Conservation (phyloP, 92 coral and sea anemone genomes). For the Galaxea fascicularis region DNA sequence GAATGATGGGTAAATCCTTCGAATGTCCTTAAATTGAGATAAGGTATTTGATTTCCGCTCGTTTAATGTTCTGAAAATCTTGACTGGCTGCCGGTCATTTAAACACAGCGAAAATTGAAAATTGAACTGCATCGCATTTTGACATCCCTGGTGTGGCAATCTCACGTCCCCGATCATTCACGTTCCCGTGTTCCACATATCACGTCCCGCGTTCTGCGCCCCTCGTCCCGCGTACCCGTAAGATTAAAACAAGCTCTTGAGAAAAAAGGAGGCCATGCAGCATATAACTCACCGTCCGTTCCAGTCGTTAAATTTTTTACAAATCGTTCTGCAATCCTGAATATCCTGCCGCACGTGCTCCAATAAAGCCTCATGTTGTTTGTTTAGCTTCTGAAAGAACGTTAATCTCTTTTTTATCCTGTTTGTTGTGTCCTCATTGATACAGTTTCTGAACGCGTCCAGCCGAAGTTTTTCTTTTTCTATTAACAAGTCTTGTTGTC, state of each 20-base stretch:
- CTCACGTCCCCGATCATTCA: no score
- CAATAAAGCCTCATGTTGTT: constrained; percentile 87
- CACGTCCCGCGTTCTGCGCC: no score
- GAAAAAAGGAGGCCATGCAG: background rate
- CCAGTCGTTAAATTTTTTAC: constrained; percentile 82
- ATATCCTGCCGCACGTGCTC: constrained; percentile 92
- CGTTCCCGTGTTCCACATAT: no score
- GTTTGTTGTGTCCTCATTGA: constrained; percentile 96
- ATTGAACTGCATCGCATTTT: no score
- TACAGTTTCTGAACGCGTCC: constrained; percentile 95
- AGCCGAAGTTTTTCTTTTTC: constrained; percentile 91
- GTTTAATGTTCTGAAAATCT: no score
- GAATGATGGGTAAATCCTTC: no score
- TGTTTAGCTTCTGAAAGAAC: constrained; percentile 86
- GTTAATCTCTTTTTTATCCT: constrained; percentile 87
- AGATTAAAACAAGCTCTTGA: background rate
- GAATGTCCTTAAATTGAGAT: no score
- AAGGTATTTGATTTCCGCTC: no score
- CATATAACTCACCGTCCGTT: constrained; percentile 74
- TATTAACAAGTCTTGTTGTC: constrained; percentile 87
- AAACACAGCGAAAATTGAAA: no score
- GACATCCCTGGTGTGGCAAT: no score
- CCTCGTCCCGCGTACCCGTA: no score
- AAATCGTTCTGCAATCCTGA: constrained; percentile 93
- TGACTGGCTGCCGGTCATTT: no score